phyloP scores from a whole-genome alignment of 2,113 vertebrate genomes.

The Takifugu flavidus region DNA sequence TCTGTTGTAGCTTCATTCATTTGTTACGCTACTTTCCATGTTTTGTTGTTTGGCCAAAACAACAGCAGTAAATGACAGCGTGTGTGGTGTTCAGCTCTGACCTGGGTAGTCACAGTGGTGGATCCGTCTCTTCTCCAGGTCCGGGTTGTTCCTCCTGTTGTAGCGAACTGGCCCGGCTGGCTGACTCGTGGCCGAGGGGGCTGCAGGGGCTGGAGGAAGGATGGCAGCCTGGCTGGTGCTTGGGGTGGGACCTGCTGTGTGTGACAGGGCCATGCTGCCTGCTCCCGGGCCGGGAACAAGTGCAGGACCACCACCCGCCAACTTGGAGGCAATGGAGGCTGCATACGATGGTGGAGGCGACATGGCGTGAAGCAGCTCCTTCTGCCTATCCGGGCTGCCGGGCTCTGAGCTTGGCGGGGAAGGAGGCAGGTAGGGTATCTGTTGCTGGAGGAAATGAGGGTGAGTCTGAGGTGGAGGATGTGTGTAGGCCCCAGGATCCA shows the following conservation, averaged over 20 bases:
- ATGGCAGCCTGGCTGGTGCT: slow-evolving; percentile 39
- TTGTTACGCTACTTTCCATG: too few relatives aligned
- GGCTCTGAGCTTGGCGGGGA: slow-evolving; percentile 96
- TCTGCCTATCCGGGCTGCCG: slow-evolving; percentile 94
- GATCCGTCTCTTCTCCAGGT: slow-evolving; percentile 94
- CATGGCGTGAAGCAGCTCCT: slow-evolving; percentile 92
- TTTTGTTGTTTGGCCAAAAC: too few relatives aligned
- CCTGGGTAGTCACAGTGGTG: slow-evolving; percentile 98
- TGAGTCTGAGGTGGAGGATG: slow-evolving; percentile 55
- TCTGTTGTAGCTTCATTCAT: too few relatives aligned
- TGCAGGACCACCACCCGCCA: slow-evolving; percentile 77
- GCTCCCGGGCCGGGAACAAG: slow-evolving; percentile 51
- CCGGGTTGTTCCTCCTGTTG: slow-evolving; percentile 96
- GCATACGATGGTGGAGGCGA: slow-evolving; percentile 95
- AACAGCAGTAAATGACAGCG: too few relatives aligned
- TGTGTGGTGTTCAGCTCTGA: slow-evolving; percentile 56
- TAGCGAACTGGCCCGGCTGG: slow-evolving; percentile 82
- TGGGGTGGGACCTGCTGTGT: slow-evolving; percentile 24
- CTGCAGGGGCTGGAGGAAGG: slow-evolving; percentile 59
- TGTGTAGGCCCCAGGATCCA: slow-evolving; percentile 75
- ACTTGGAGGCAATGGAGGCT: slow-evolving; percentile 93
- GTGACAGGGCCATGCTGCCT: slow-evolving; percentile 53
- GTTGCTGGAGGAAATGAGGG: slow-evolving; percentile 78
- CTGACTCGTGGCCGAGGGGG: slow-evolving; percentile 45
- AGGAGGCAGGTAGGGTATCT: slow-evolving; percentile 90